Base-by-base conservation (phyloP, 2,113 vertebrate genomes). In the Cyprinodon tularosa region DNA sequence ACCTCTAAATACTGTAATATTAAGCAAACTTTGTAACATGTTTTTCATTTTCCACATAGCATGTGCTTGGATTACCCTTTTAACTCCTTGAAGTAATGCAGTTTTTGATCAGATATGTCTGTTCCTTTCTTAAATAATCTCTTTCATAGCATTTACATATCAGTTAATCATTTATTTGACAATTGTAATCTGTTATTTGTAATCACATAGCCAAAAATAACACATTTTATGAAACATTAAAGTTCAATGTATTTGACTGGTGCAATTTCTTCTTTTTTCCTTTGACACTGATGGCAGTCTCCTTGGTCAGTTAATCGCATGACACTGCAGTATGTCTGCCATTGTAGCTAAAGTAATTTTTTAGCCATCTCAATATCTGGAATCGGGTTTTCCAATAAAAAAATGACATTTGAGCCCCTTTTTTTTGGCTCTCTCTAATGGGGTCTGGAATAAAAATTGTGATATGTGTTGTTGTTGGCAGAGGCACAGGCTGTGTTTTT, bases 151-250 rank as follows among this genome's bases (percentile, higher is more conserved):
- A 81, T 84, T 83, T 72, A 78, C 57, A 48, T 66, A 22, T 78
- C 82, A 76, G 68, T 92, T 86, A 79, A 90, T 93, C 85, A 93
- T 84, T 86, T 86, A 93, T 90, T 91, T 84, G 90, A 86, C 91
- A 89, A 81, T 83, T 89, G 82, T 91, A 84, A 90, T 91, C 84
- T 90, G 86, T 92, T 91, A 86, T 63, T 80, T 89, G 70, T 67
- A 85, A 86, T 90, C 82, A 85, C 86, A 80, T 86, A 78, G 79
- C 84, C 82, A 86, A 88, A 82, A 88, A 91, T 88, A 72, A 86
- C 81, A 84, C 70, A 87, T 91, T 94, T 93, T 89, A 92, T 90
- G 91, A 84, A 82, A 93, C 91, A 92, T 93, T 93, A 87, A 69
- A 78, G 67, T 68, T 85, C 72, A 78, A 37, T 77, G 79, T 86